phyloP scores from a whole-genome alignment of 2,113 vertebrate species.

The Peucedramus taeniatus region DNA sequence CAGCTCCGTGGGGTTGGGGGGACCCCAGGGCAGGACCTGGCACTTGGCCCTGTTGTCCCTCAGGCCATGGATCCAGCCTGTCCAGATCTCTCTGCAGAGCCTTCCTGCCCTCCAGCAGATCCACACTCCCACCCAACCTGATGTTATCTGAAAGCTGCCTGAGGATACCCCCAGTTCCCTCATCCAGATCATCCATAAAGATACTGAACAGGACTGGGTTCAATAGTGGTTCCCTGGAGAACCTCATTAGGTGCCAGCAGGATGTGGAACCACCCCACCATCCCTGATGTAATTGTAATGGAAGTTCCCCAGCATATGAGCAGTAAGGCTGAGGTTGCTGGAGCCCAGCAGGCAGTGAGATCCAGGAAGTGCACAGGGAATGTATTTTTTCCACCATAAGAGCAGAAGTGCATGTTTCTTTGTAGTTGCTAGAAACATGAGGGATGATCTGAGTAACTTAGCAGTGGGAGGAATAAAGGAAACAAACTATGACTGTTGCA shows the following conservation, averaged over 20 bases:
- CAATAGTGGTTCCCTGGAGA: background rate
- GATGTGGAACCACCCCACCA: too few relatives aligned
- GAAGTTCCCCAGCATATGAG: background rate
- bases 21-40: background rate
- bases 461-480: background rate
- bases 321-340: background rate
- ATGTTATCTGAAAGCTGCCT: background rate
- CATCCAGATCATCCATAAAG: background rate
- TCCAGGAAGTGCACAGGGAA: background rate
- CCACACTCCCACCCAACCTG: background rate
- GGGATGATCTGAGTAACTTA: background rate
- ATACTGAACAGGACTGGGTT: too few relatives aligned
- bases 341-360: background rate
- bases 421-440: background rate
- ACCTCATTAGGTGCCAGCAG: background rate
- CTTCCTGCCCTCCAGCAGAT: background rate
- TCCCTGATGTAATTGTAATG: too few relatives aligned
- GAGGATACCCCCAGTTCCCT: fast-evolving
- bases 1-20: background rate
- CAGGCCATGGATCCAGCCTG: background rate
- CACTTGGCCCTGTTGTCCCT: background rate
- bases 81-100: background rate
- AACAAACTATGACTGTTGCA: background rate
- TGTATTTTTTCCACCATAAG: background rate
- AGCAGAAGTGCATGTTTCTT: background rate